Conservation (phyloP, 2,888 invertebrate genomes). For the Drosophila atroscutellata region DNA sequence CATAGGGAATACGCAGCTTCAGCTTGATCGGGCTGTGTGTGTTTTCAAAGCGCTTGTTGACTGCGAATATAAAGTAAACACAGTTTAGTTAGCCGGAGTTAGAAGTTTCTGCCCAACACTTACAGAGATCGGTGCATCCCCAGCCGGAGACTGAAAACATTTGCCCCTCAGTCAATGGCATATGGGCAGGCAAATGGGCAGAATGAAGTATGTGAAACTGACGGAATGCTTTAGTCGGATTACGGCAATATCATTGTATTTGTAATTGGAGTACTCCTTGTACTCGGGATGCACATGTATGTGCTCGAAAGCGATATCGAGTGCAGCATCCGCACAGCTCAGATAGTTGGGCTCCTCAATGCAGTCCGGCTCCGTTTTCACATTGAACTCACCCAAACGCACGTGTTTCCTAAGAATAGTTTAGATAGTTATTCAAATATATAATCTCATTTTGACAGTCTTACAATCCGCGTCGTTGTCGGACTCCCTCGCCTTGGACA, state of each 20-base stretch:
- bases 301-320: conserved; percentile 88
- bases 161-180: conserved; percentile 84
- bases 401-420: conserved; percentile 83
- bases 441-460: conserved; percentile 67
- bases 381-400: conserved; percentile 89
- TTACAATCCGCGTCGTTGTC: conserved; percentile 86
- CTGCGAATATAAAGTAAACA: conserved; percentile 55
- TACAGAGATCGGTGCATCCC: conserved; percentile 87
- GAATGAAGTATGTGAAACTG: conserved; percentile 86
- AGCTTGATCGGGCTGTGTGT: conserved; percentile 87
- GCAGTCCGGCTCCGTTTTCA: conserved; percentile 88
- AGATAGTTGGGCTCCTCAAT: conserved; percentile 83
- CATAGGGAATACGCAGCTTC: conserved; percentile 88
- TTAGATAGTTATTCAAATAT: background rate
- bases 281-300: conserved; percentile 88
- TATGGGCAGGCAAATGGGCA: conserved; percentile 87
- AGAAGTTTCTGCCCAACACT: conserved; percentile 26
- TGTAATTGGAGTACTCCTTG: conserved; percentile 85
- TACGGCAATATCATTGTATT: conserved; percentile 87
- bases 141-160: conserved; percentile 87
- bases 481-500: conserved; percentile 85
- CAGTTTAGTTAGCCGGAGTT: background rate
- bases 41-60: conserved; percentile 82
- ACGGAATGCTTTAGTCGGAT: conserved; percentile 81
- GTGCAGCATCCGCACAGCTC: conserved; percentile 88